Percentiles rank a stretch among this genome's conserved stretches.
Conservation (phyloP, 2,888 invertebrate species). For the Xanthia togata region DNA sequence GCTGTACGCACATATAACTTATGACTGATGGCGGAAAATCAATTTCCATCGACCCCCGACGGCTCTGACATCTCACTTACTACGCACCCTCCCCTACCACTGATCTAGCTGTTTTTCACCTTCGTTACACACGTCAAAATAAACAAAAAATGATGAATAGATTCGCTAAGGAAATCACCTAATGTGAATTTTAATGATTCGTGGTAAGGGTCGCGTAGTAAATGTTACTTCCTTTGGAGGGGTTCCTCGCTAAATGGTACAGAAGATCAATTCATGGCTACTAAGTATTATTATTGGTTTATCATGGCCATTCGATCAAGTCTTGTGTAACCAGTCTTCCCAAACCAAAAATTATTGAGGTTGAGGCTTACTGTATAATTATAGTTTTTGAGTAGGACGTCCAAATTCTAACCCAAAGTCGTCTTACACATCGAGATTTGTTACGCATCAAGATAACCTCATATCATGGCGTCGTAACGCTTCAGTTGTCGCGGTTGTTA, state of each 20-base stretch:
- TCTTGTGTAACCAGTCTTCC: background rate
- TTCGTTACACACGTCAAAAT: constrained; percentile 89
- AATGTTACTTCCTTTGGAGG: constrained; percentile 52
- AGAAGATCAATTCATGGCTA: background rate
- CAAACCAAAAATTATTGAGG: background rate
- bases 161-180: constrained; percentile 80
- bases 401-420: background rate
- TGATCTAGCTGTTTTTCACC: constrained; percentile 87
- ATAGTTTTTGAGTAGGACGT: background rate
- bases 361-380: too few relatives aligned
- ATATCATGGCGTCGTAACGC: background rate
- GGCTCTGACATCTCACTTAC: constrained; percentile 87
- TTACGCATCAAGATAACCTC: background rate
- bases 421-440: background rate
- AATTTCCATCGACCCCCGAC: constrained; percentile 88
- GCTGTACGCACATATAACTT: constrained; percentile 77
- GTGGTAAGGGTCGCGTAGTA: constrained; percentile 69
- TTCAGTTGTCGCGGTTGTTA: background rate
- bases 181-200: constrained; percentile 85
- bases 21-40: constrained; percentile 89
- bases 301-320: background rate
- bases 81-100: constrained; percentile 70
- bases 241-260: constrained; percentile 4
- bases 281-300: background rate
- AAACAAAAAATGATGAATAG: constrained; percentile 81